Evolutionary conservation across 2,888 invertebrate genomes (phyloP).

Genomic region (Acleris sparsana): DNA sequence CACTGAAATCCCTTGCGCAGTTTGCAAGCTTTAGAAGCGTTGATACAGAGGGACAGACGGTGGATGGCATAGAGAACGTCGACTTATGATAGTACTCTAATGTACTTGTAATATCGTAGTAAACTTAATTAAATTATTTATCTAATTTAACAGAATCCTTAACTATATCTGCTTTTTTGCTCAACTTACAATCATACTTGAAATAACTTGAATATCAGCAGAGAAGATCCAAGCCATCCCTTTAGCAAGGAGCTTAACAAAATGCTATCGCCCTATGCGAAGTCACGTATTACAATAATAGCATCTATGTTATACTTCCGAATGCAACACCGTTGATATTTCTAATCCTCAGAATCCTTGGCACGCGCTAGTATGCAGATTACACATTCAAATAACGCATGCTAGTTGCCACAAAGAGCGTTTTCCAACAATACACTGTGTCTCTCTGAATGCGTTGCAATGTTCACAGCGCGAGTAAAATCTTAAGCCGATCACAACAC

Average conservation of each 20-base stretch:
- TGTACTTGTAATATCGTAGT: no score
- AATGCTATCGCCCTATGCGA: conserved; percentile 28
- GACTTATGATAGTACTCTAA: no score
- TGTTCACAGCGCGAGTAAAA: conserved; percentile 40
- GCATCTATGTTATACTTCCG: conserved; percentile 31
- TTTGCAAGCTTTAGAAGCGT: no score
- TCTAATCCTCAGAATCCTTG: conserved; percentile 69
- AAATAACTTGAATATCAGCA: background rate
- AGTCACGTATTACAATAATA: conserved; percentile 35
- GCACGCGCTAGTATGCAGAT: conserved; percentile 61
- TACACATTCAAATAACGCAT: conserved; percentile 69
- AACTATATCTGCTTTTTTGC: background rate
- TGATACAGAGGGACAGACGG: no score
- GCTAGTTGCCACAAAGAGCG: conserved; percentile 47
- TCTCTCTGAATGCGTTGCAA: conserved; percentile 41
- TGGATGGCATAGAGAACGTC: no score
- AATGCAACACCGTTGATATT: conserved; percentile 50
- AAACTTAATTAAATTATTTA: no score
- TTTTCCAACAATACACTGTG: conserved; percentile 50
- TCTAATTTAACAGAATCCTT: no score
- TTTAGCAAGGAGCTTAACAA: conserved; percentile 16
- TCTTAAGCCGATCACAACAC: conserved; percentile 43
- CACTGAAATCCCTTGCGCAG: no score
- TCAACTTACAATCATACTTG: background rate
- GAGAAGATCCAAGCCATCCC: conserved; percentile 11